Evolutionary conservation across 2,888 invertebrate genomes (phyloP), one percentile per base, ranked within the genome.

Genomic region (Metacarcinus magister): DNA sequence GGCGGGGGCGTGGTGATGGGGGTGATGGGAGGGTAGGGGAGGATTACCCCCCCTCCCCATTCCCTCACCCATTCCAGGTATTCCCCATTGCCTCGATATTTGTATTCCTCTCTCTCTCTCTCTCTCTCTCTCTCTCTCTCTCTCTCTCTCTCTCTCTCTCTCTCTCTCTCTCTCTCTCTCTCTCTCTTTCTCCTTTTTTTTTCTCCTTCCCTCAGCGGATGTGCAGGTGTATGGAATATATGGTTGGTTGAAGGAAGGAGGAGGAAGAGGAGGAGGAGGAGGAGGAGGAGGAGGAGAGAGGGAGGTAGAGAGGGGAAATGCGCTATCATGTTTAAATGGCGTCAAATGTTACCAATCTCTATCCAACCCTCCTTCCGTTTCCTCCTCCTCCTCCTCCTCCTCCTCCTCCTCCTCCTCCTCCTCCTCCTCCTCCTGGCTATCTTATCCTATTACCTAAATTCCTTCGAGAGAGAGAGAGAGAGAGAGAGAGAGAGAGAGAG

Each of bases 381-480:
- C 82, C 60, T 67, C n/a, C 67, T 67, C 67, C 67, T 16, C n/a
- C 23, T 67, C 23, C 54, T 16, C n/a, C n/a, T n/a, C 67, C 67
- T 67, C 32, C n/a, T 75, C 75, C 75, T n/a, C n/a, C n/a, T 75
- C 75, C 75, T 75, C 75, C 75, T 75, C 75, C 75, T 75, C 75
- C 75, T 75, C 75, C n/a, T 67, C n/a, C n/a, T 67, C 67, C 13
- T 67, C n/a, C 23, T 16, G 54, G 54, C 13, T 54, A 54, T 54
- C 54, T 54, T 54, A 54, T 54, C 54, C 19, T 54, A 54, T 54
- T 54, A 54, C 54, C 16, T 75, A 7, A 8, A n/a, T 23, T 75
- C n/a, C 23, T 4, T 75, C 54, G 13, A 54, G 10, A 3, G 10
- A 54, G 54, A 54, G 54, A 54, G 54, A 54, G 54, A 54, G 54